Conservation (phyloP, 1,140 invertebrate genomes). For the Ceratina calcarata region DNA sequence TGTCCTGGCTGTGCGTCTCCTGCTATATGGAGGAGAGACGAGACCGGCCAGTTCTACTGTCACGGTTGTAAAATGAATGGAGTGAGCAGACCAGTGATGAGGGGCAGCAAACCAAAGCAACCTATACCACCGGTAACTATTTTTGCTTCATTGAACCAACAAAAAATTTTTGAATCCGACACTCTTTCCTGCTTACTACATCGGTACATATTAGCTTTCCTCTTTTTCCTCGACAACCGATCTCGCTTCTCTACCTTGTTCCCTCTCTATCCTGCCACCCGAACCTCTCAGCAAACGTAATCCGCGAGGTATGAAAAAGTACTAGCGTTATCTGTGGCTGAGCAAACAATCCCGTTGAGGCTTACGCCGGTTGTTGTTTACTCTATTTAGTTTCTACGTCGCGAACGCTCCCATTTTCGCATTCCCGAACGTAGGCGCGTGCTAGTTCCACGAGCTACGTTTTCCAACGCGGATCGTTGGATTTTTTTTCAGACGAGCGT, state of each 20-base stretch:
- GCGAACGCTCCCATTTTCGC: conserved; percentile 68
- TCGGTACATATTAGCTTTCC: no score
- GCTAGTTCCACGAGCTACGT: background rate
- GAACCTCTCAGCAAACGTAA: background rate
- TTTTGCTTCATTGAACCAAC: no score
- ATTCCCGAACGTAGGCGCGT: conserved; percentile 62
- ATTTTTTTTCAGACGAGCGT: conserved; percentile 83
- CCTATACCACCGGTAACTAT: conserved; percentile 69
- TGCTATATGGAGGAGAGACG: conserved; percentile 93
- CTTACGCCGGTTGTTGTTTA: conserved; percentile 72
- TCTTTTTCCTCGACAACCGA: no score
- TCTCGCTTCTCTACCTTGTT: no score
- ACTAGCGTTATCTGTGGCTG: conserved; percentile 70
- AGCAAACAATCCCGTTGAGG: conserved; percentile 76
- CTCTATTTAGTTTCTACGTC: conserved; percentile 75
- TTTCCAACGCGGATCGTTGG: background rate
- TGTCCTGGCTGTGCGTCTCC: conserved; percentile 94
- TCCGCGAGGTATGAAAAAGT: conserved; percentile 63
- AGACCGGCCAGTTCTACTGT: conserved; percentile 93
- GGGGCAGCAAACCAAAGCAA: conserved; percentile 81
- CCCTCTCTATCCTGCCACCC: background rate
- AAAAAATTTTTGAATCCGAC: no score
- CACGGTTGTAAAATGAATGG: conserved; percentile 95
- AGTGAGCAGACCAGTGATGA: conserved; percentile 88
- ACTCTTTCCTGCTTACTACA: no score